Percentiles rank a stretch among this genome's conserved stretches.
These are phyloP conservation scores for Oryctolagus cuniculus DNA, from an alignment of 2,113 vertebrate genomes.

Conservation along the genomic window mOryCun1.1 NC_091443.1:83649001-83649500, in stretches of 20 bases:
- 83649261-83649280: neutral
- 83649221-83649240: neutral
- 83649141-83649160: neutral
- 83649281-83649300: conserved; percentile 10
- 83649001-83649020: neutral
- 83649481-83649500: neutral
- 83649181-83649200: neutral
- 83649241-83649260: conserved; percentile 20
- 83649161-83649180: neutral
- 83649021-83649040: neutral
- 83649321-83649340: neutral
- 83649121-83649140: neutral
- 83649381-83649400: neutral
- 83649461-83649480: neutral
- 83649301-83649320: neutral
- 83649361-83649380: neutral
- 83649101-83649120: neutral
- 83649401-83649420: neutral
- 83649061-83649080: neutral
- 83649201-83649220: neutral
- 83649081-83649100: neutral
- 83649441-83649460: neutral
- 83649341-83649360: neutral
- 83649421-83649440: neutral
- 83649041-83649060: rapidly evolving